Base-by-base conservation (phyloP, 2,113 vertebrate species). In the Charadrius vociferus region DNA sequence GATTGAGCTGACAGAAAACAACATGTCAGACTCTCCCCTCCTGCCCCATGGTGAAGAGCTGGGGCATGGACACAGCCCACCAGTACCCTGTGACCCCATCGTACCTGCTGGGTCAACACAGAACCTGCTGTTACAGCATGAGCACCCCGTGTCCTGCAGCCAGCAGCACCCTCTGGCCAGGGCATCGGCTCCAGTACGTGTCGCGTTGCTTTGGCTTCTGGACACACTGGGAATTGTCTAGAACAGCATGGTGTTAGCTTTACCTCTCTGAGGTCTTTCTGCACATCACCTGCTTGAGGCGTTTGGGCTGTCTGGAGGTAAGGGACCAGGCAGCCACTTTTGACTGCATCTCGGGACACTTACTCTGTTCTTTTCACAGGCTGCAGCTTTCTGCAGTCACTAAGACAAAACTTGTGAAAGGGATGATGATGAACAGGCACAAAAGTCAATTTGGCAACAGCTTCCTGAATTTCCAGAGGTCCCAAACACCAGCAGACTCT, bases 161-260 rank as follows among this genome's bases (percentile, higher is more conserved):
- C 67, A 73, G 24, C 27, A 15, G 47, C 55, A 30, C 41, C 13
- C 17, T 58, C 56, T 43, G 36, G 50, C 36, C 56, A 63, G 41
- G 17, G 15, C 49, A 58, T 10, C 0, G 0, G 34, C 34, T 78
- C 39, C 49, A 50, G 26, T 6, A 30, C 2, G 1, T 32, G 10
- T 12, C 0, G 1, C 12, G 26, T 34, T n/a, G 19, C 22, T 66
- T 36, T 67, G 65, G n/a, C 39, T 87, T 73, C 83, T 88, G 72
- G 12, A 36, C 72, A 14, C 1, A 1, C 52, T 30, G 70, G 50
- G 66, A 62, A 50, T 12, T 6, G 7, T 16, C 59, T 47, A 61
- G 41, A 36, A 39, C 9, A 23, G 41, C 1, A 1, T 56, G 45
- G 12, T 36, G 26, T 78, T 19, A 52, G 55, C 30, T 78, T 53